Percentiles rank a stretch among this genome's conserved stretches.
These are phyloP conservation scores for Ornithorhynchus anatinus DNA, from an alignment of 2,113 vertebrate species.

Conservation along the genomic window DNA sequence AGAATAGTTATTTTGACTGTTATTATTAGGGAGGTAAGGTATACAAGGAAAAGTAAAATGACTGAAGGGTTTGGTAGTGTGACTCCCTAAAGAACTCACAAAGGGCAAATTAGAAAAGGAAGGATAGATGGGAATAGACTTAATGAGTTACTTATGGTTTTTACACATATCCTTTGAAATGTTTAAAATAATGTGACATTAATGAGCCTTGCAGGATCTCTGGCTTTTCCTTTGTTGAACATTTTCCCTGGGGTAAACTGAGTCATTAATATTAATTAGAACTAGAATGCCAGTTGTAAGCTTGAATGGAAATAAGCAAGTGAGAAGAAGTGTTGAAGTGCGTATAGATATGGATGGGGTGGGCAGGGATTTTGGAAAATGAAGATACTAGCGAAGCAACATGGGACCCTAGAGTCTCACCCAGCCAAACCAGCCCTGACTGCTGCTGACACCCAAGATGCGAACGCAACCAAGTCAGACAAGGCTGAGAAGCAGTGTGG, in stretches of 20 bases:
- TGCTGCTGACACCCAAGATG: too few relatives aligned
- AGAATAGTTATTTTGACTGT: too few relatives aligned
- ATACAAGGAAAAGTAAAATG: too few relatives aligned
- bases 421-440: too few relatives aligned
- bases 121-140: background rate
- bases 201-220: background rate
- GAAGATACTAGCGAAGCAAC: too few relatives aligned
- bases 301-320: constrained; percentile 36
- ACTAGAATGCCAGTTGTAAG: constrained; percentile 38
- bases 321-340: background rate
- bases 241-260: constrained; percentile 22
- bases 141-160: constrained; percentile 28
- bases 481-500: too few relatives aligned
- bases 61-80: too few relatives aligned
- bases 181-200: constrained; percentile 25
- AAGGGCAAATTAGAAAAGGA: background rate
- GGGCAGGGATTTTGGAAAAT: too few relatives aligned
- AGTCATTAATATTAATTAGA: constrained; percentile 52
- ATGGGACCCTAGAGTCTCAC: too few relatives aligned
- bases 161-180: constrained; percentile 30
- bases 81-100: background rate
- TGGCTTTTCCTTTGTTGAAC: constrained; percentile 17
- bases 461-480: too few relatives aligned
- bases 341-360: too few relatives aligned
- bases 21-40: too few relatives aligned